Evolutionary conservation across 2,113 vertebrate species (phyloP).

Genomic region (Callipepla californica): DNA sequence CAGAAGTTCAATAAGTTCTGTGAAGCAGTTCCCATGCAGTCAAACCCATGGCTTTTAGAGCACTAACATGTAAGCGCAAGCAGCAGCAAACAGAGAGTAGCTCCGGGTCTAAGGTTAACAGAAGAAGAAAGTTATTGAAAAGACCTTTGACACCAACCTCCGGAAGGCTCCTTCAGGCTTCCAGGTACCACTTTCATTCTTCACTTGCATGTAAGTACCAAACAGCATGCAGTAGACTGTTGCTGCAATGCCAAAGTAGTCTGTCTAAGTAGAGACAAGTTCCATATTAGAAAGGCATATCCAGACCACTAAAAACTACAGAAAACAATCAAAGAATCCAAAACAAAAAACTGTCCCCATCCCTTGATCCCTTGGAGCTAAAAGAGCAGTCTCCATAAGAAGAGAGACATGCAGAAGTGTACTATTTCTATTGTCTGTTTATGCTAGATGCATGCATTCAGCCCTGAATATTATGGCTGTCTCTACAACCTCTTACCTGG

Average conservation of each 20-base stretch:
- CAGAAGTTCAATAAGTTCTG: background rate
- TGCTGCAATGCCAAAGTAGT: conserved; percentile 93
- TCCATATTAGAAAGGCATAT: background rate
- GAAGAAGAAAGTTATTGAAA: background rate
- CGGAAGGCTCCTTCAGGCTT: conserved; percentile 86
- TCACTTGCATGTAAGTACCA: conserved; percentile 92
- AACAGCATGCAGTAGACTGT: conserved; percentile 93
- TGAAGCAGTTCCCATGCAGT: background rate
- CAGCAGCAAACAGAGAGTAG: background rate
- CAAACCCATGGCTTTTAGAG: background rate
- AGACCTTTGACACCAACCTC: conserved; percentile 76
- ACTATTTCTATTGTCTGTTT: fast-evolving
- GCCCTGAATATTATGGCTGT: fast-evolving
- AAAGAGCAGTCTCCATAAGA: background rate
- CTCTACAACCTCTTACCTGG: conserved; percentile 79
- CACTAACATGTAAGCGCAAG: fast-evolving
- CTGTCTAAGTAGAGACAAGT: conserved; percentile 78
- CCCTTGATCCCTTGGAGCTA: background rate
- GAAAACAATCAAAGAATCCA: background rate
- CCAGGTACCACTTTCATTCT: conserved; percentile 84
- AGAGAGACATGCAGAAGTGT: background rate
- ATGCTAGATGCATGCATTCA: fast-evolving
- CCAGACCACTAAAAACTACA: background rate
- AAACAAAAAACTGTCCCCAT: background rate
- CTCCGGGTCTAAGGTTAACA: background rate